Percentiles rank a stretch among this genome's conserved stretches.
phyloP scores from a whole-genome alignment of 2,888 invertebrate genomes.

The Pachliopta kotzebuea region DNA sequence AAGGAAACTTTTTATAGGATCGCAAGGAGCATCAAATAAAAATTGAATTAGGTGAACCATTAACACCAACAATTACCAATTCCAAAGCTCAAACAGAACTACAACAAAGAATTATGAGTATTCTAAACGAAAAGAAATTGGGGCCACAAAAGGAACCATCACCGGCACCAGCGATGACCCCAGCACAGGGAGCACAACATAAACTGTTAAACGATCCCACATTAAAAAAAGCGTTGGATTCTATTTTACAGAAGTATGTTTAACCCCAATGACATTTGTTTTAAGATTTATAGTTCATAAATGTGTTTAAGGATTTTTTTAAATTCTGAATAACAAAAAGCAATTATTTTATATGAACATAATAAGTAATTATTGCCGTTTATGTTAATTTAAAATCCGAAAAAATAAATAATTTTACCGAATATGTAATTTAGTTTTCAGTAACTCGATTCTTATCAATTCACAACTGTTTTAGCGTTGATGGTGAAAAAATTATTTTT shows the following conservation, averaged over 20 bases:
- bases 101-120: constrained; percentile 89
- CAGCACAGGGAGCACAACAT: constrained; percentile 57
- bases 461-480: too few relatives aligned
- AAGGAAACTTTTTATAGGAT: constrained; percentile 71
- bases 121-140: constrained; percentile 84
- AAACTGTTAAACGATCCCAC: constrained; percentile 88
- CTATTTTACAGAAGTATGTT: constrained; percentile 75
- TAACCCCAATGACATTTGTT: constrained; percentile 32
- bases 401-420: too few relatives aligned
- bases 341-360: background rate
- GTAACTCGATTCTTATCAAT: too few relatives aligned
- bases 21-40: constrained; percentile 87
- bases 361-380: background rate
- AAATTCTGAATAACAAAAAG: too few relatives aligned
- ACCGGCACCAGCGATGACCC: constrained; percentile 40
- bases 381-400: background rate
- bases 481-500: too few relatives aligned
- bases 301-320: too few relatives aligned
- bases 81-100: constrained; percentile 84
- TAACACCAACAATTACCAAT: constrained; percentile 63
- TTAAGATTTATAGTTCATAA: background rate
- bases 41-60: constrained; percentile 86
- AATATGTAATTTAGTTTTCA: too few relatives aligned
- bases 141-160: constrained; percentile 31
- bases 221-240: constrained; percentile 89